A percentile compares a stretch with the other conserved stretches of the same genome.
Evolutionary conservation across 2,888 invertebrate genomes (phyloP).

Genomic region (Perizoma flavofasciatum): DNA sequence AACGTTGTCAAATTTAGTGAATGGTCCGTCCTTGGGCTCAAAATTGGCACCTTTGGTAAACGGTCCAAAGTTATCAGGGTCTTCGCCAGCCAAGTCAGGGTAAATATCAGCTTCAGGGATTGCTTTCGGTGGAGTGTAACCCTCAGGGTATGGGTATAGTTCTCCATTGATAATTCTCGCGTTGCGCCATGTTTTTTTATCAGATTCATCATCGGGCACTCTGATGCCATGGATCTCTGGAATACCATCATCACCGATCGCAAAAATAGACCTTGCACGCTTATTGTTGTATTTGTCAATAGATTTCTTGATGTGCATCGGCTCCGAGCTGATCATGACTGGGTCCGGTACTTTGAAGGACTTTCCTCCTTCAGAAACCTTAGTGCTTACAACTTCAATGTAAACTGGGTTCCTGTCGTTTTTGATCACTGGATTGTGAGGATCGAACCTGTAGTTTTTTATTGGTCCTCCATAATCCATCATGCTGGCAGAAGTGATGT

Average conservation of each 20-base stretch:
- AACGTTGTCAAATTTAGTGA: slow-evolving; percentile 84
- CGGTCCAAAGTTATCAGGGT: slow-evolving; percentile 80
- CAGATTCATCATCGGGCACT: slow-evolving; percentile 92
- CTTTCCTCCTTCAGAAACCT: slow-evolving; percentile 74
- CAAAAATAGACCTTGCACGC: slow-evolving; percentile 85
- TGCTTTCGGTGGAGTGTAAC: slow-evolving; percentile 86
- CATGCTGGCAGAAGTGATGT: slow-evolving; percentile 76
- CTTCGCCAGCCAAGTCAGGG: slow-evolving; percentile 65
- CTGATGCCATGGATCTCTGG: slow-evolving; percentile 92
- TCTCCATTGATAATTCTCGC: slow-evolving; percentile 94
- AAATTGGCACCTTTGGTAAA: slow-evolving; percentile 86
- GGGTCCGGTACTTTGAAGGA: slow-evolving; percentile 86
- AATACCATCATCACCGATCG: slow-evolving; percentile 88
- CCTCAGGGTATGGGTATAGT: slow-evolving; percentile 89
- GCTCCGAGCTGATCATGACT: slow-evolving; percentile 87
- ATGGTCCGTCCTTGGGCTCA: slow-evolving; percentile 82
- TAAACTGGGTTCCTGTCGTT: slow-evolving; percentile 84
- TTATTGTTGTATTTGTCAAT: slow-evolving; percentile 80
- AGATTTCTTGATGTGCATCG: slow-evolving; percentile 82
- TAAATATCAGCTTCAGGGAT: slow-evolving; percentile 84
- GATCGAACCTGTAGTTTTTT: slow-evolving; percentile 75
- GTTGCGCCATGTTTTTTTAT: slow-evolving; percentile 93
- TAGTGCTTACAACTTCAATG: slow-evolving; percentile 77
- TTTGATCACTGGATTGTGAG: slow-evolving; percentile 77
- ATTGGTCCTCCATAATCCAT: slow-evolving; percentile 72